Conservation (phyloP, 2,888 invertebrate species). For the Chouioia cunea region DNA sequence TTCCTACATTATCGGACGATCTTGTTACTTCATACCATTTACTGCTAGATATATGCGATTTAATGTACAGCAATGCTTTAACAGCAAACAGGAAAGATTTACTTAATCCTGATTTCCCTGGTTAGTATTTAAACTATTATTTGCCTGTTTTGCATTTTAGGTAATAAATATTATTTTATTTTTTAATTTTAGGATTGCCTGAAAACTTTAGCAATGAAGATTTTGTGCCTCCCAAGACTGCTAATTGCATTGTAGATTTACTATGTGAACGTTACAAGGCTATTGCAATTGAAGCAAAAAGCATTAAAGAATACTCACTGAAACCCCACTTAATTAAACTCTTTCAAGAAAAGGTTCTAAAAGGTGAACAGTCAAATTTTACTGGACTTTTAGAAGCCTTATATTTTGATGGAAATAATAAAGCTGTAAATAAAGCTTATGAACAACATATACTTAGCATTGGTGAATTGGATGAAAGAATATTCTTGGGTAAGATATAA, state of each 20-base stretch:
- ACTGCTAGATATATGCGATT: slow-evolving; percentile 90
- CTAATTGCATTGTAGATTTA: slow-evolving; percentile 86
- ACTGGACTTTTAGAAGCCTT: slow-evolving; percentile 82
- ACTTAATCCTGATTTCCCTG: slow-evolving; percentile 86
- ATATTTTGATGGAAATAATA: slow-evolving; percentile 88
- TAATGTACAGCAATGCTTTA: slow-evolving; percentile 89
- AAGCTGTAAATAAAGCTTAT: slow-evolving; percentile 87
- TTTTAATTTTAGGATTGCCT: slow-evolving; percentile 75
- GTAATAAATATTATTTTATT: slow-evolving; percentile 7
- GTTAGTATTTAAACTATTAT: slow-evolving; percentile 67
- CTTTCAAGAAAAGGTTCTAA: slow-evolving; percentile 79
- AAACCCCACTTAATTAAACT: slow-evolving; percentile 82
- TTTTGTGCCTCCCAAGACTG: slow-evolving; percentile 74
- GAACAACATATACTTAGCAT: slow-evolving; percentile 91
- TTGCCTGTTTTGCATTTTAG: slow-evolving; percentile 12
- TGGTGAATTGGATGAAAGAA: slow-evolving; percentile 96
- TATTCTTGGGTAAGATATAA: slow-evolving; percentile 82
- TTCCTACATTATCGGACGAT: slow-evolving; percentile 89
- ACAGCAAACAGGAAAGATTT: slow-evolving; percentile 85
- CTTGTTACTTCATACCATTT: slow-evolving; percentile 95
- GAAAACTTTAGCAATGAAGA: slow-evolving; percentile 75
- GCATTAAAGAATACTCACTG: slow-evolving; percentile 90
- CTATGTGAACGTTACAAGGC: slow-evolving; percentile 87
- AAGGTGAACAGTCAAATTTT: slow-evolving; percentile 79
- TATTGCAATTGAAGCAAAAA: slow-evolving; percentile 87